phyloP scores from a whole-genome alignment of 2,797 vertebrate species.

The Alosa sapidissima region DNA sequence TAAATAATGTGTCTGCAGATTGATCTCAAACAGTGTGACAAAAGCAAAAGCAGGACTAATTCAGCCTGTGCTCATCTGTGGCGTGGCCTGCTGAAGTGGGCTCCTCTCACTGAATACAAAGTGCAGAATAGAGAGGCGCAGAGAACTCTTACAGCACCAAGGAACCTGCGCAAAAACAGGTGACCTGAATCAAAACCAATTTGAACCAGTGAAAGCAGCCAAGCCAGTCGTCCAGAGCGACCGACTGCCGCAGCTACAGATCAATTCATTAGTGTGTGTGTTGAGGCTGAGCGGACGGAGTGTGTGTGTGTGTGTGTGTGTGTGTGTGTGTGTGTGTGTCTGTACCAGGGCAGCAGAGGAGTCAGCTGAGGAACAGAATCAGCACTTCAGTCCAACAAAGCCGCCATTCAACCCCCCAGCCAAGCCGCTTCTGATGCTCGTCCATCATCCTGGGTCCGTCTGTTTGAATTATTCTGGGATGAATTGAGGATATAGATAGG shows the following conservation, averaged over 20 bases:
- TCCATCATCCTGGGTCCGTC: background rate
- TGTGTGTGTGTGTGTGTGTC: conserved; percentile 2
- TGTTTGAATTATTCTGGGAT: background rate
- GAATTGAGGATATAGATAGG: conserved; percentile 4
- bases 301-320: conserved; percentile 30
- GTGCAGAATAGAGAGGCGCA: no score
- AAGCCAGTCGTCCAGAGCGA: background rate
- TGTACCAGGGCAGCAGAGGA: conserved; percentile 12
- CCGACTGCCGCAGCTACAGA: background rate
- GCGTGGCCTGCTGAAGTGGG: no score
- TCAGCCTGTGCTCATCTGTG: no score
- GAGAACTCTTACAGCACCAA: background rate
- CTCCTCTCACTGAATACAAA: no score
- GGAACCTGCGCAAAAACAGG: background rate
- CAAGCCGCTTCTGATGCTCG: no score
- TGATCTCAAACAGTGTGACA: background rate
- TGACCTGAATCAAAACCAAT: background rate
- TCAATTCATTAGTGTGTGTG: background rate
- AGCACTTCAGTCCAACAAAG: background rate
- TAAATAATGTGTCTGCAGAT: background rate
- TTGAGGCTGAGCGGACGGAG: background rate
- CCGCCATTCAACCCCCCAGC: no score
- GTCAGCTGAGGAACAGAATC: background rate
- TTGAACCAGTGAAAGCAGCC: background rate
- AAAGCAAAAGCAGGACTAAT: no score